Conservation (phyloP, 2,888 invertebrate genomes). For the Ormia ochracea region DNA sequence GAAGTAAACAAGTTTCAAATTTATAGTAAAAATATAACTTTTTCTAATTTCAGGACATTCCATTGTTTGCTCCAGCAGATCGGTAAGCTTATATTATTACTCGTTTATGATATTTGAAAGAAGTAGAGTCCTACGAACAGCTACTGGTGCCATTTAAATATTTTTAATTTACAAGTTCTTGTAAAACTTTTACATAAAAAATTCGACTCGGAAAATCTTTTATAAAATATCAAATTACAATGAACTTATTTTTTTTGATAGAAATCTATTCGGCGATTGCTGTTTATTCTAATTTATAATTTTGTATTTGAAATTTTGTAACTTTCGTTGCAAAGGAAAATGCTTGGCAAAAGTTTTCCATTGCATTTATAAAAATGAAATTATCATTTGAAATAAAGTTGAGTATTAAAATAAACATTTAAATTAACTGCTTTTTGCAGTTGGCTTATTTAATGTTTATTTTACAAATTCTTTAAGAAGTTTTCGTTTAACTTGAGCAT, state of each 20-base stretch:
- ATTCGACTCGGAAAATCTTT: no score
- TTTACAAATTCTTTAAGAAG: constrained; percentile 58
- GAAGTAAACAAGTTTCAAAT: no score
- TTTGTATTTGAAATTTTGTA: constrained; percentile 5
- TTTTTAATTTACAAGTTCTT: not conserved
- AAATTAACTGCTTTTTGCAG: constrained; percentile 59
- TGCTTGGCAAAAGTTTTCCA: constrained; percentile 33
- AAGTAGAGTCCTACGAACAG: no score
- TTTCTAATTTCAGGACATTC: no score
- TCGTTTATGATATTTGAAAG: no score
- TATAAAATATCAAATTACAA: not conserved
- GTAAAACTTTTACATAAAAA: not conserved
- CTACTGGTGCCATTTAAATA: no score
- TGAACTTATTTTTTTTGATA: not conserved
- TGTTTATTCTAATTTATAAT: not conserved
- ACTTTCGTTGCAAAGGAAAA: constrained; percentile 2
- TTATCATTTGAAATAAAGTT: constrained; percentile 59
- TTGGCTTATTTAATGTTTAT: constrained; percentile 56
- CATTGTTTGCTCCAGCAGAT: no score
- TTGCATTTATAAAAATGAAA: constrained; percentile 52
- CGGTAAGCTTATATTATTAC: no score
- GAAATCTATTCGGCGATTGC: not conserved
- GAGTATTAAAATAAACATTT: constrained; percentile 60
- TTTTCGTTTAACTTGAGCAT: constrained; percentile 38
- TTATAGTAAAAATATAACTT: no score